These are phyloP conservation scores for Saguinus midas DNA, from an alignment of 2,113 vertebrate species.

Conservation along the genomic window DNA sequence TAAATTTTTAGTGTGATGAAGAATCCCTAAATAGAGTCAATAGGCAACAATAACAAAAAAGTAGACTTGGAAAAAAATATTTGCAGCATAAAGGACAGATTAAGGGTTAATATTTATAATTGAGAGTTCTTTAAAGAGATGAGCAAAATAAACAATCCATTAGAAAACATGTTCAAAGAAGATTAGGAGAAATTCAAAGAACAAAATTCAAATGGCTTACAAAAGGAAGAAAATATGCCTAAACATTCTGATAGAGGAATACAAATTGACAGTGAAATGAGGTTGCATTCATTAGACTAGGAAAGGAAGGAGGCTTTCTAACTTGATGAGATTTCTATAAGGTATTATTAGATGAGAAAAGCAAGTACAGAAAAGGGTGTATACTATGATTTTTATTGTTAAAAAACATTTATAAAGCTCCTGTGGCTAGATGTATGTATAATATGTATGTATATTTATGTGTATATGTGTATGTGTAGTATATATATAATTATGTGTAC, in stretches of 20 bases:
- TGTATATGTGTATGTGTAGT: background rate
- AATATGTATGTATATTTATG: background rate
- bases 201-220: background rate
- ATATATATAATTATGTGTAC: background rate
- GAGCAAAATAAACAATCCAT: background rate
- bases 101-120: background rate
- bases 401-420: background rate
- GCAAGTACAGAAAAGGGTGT: background rate
- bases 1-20: background rate
- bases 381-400: conserved; percentile 31
- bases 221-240: background rate
- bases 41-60: background rate
- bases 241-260: background rate
- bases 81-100: background rate
- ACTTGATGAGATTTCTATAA: background rate
- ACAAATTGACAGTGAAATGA: background rate
- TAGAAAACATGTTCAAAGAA: background rate
- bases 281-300: background rate
- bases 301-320: background rate
- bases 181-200: background rate
- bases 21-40: background rate
- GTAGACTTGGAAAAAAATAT: background rate
- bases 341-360: background rate
- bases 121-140: background rate
- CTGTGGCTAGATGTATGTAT: background rate